Percentiles rank a stretch among this genome's conserved stretches.
These are phyloP conservation scores for Stramonita haemastoma DNA, from an alignment of 2,888 invertebrate genomes.

Conservation along the genomic window DNA sequence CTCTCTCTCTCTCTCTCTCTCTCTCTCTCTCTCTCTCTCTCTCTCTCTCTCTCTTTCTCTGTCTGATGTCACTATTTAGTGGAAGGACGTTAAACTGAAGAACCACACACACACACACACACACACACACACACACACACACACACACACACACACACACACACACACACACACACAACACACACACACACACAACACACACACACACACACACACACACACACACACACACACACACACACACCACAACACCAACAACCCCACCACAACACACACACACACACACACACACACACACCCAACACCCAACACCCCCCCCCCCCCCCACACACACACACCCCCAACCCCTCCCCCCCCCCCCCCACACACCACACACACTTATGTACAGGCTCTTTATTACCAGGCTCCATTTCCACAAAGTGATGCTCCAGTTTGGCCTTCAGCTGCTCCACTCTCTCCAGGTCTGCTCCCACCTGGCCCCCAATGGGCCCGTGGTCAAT, in stretches of 20 bases:
- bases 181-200: not conserved
- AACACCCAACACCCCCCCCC: not conserved
- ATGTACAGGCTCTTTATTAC: slow-evolving; percentile 49
- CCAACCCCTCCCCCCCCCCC: not conserved
- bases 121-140: not conserved
- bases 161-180: not conserved
- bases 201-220: not conserved
- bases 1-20: not conserved
- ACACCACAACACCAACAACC: not conserved
- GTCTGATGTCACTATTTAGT: not conserved
- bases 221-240: not conserved
- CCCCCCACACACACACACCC: not conserved
- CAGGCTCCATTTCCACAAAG: slow-evolving; percentile 72
- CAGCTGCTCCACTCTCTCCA: slow-evolving; percentile 65
- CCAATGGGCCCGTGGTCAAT: slow-evolving; percentile 70
- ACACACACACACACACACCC: not conserved
- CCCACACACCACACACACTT: not conserved
- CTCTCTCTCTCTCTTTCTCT: not conserved
- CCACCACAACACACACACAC: not conserved
- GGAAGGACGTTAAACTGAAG: too few species aligned
- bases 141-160: slow-evolving; percentile 1
- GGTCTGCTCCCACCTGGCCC: slow-evolving; percentile 71
- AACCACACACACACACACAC: not conserved
- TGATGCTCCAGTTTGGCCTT: slow-evolving; percentile 61
- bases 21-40: not conserved